A percentile compares a stretch with the other conserved stretches of the same genome.
phyloP scores from a whole-genome alignment of 2,113 vertebrate species.

The Strix uralensis region DNA sequence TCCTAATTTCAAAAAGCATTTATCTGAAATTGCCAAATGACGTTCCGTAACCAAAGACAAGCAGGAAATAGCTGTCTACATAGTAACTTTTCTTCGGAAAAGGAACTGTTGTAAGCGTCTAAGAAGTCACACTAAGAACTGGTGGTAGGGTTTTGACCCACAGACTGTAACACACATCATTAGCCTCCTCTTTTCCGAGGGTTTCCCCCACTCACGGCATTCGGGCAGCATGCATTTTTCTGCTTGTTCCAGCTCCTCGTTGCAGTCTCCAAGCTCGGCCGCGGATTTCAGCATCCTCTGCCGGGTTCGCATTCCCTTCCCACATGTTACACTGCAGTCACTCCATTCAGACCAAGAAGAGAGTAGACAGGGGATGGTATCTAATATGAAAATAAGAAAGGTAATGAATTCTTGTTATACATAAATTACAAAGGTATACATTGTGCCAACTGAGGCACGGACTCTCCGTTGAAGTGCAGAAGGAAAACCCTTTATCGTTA shows the following conservation, averaged over 20 bases:
- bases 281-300: conserved; percentile 93
- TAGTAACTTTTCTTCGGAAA: background rate
- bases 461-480: too few relatives aligned
- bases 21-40: background rate
- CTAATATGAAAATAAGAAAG: conserved; percentile 62
- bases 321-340: conserved; percentile 96
- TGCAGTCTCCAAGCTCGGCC: conserved; percentile 94
- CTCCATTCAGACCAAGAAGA: conserved; percentile 98
- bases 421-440: background rate
- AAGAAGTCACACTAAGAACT: background rate
- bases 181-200: background rate
- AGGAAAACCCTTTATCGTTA: too few relatives aligned
- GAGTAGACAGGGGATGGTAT: conserved; percentile 95
- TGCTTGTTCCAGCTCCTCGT: conserved; percentile 92
- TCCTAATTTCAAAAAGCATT: background rate
- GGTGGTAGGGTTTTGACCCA: background rate
- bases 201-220: conserved; percentile 85
- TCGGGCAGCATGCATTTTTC: conserved; percentile 99
- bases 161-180: fast-evolving
- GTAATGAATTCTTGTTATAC: background rate
- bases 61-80: background rate
- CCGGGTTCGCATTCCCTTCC: conserved; percentile 88
- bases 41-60: background rate
- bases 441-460: background rate
- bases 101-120: background rate